A percentile compares a stretch with the other conserved stretches of the same genome.
These are phyloP conservation scores for Potorous gilbertii DNA, from an alignment of 2,797 vertebrate genomes.

Conservation along the genomic window DNA sequence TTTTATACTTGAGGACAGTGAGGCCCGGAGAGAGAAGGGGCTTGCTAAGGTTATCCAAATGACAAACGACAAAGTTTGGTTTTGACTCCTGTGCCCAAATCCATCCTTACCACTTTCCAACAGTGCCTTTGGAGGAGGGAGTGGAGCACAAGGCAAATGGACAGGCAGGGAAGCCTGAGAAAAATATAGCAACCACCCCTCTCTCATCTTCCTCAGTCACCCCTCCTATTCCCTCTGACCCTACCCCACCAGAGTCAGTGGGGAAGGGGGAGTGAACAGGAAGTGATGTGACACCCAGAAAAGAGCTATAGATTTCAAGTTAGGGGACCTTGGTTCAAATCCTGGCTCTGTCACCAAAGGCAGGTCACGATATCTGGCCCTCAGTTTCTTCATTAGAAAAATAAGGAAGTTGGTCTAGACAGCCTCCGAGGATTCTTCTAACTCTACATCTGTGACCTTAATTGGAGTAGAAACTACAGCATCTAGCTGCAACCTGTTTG, in stretches of 20 bases:
- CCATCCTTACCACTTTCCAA: not conserved
- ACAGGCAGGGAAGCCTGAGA: not conserved
- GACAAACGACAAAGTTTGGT: not conserved
- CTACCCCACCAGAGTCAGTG: fast-evolving
- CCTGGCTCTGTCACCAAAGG: not conserved
- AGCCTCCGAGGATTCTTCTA: not conserved
- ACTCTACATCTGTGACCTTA: not conserved
- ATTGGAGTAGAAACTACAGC: not conserved
- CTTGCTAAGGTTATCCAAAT: not conserved
- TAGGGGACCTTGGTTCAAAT: not conserved
- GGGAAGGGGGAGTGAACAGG: not conserved
- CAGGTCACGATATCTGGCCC: not conserved
- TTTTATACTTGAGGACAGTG: not conserved
- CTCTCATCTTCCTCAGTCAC: not conserved
- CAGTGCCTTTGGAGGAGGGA: not conserved
- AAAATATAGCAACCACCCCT: not conserved
- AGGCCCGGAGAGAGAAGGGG: not conserved
- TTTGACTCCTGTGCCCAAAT: not conserved
- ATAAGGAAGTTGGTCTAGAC: not conserved
- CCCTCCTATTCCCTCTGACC: not conserved
- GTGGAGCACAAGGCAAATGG: not conserved
- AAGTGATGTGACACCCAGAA: not conserved
- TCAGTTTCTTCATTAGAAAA: not conserved
- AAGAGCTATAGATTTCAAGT: not conserved
- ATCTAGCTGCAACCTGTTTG: not conserved